These are phyloP conservation scores for Polymixis flavicincta DNA, from an alignment of 2,888 invertebrate genomes.

Conservation along the genomic window DNA sequence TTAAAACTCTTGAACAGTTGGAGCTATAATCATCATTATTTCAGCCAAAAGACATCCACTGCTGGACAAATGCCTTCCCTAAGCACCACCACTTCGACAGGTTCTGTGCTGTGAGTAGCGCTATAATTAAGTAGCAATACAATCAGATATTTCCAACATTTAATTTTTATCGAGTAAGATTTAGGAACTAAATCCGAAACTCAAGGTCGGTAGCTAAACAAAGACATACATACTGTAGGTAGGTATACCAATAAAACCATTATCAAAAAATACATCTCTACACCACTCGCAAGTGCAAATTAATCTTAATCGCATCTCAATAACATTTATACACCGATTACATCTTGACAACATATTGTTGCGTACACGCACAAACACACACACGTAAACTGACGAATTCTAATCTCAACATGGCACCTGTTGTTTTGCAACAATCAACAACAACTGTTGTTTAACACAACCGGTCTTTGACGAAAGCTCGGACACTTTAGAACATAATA, in stretches of 20 bases:
- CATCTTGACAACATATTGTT: slow-evolving; percentile 38
- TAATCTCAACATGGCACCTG: slow-evolving; percentile 52
- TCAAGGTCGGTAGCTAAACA: background rate
- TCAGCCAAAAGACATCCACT: background rate
- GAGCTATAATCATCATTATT: background rate
- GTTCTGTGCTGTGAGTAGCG: background rate
- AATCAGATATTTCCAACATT: background rate
- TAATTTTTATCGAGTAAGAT: background rate
- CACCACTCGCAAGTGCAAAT: slow-evolving; percentile 25
- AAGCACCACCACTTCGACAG: background rate
- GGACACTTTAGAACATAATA: slow-evolving; percentile 42
- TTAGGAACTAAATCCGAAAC: background rate
- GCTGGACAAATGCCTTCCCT: background rate
- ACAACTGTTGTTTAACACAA: slow-evolving; percentile 37
- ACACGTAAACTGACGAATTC: slow-evolving; percentile 29
- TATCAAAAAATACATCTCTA: background rate
- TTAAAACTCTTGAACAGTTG: too few species aligned
- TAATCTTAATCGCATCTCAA: slow-evolving; percentile 50
- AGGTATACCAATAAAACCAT: background rate
- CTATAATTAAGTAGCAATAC: too few species aligned
- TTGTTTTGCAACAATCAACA: slow-evolving; percentile 52
- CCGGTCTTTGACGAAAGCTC: slow-evolving; percentile 49
- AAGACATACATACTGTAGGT: background rate
- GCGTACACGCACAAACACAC: slow-evolving; percentile 24
- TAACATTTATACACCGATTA: slow-evolving; percentile 28